phyloP scores from a whole-genome alignment of 2,113 vertebrate species.

The Sakesphorus luctuosus region DNA sequence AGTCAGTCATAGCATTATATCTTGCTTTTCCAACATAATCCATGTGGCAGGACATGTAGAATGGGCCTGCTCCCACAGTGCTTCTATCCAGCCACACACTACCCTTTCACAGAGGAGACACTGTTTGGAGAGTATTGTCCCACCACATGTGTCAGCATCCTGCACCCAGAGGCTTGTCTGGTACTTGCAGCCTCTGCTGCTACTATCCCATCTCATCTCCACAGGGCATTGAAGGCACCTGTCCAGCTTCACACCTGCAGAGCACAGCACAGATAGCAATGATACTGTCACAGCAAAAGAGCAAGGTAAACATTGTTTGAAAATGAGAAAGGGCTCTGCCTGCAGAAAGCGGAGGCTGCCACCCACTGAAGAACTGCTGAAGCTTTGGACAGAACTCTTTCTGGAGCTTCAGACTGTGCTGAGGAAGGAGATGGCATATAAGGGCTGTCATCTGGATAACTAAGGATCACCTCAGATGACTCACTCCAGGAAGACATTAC shows the following conservation, averaged over 20 bases:
- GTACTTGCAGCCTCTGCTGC: neutral
- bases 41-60: neutral
- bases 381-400: neutral
- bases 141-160: neutral
- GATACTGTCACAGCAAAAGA: neutral
- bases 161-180: neutral
- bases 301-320: neutral
- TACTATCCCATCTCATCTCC: neutral
- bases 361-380: neutral
- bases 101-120: neutral
- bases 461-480: neutral
- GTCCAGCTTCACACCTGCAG: neutral
- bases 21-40: neutral
- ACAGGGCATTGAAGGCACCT: neutral
- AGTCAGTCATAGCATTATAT: neutral
- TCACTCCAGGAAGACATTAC: neutral
- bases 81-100: neutral
- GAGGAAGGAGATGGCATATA: neutral
- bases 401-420: neutral
- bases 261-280: neutral
- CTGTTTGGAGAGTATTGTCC: neutral
- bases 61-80: neutral
- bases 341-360: neutral
- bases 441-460: neutral
- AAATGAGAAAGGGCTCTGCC: neutral